Percentiles rank a stretch among this genome's conserved stretches.
Conservation (phyloP, 2,888 invertebrate genomes). For the Rhagonycha lutea region DNA sequence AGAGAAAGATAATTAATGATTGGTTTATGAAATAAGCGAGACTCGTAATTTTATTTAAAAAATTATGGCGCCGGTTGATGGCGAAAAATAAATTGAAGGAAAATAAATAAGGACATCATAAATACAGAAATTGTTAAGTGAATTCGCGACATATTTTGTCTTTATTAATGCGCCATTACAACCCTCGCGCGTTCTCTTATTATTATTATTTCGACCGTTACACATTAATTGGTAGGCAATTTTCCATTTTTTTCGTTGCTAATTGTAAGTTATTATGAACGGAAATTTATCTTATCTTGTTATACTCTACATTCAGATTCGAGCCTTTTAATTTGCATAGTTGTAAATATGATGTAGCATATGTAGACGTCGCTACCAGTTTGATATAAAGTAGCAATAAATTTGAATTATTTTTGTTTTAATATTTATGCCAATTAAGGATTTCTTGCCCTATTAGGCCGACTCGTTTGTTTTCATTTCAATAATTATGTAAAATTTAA, state of each 20-base stretch:
- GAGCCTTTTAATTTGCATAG: slow-evolving; percentile 43
- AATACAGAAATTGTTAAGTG: slow-evolving; percentile 34
- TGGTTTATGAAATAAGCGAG: slow-evolving; percentile 1
- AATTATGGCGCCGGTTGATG: neutral
- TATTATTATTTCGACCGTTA: slow-evolving; percentile 25
- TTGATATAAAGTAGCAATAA: slow-evolving; percentile 45
- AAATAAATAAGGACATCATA: slow-evolving; percentile 14
- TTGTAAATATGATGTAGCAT: slow-evolving; percentile 45
- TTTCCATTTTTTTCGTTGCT: slow-evolving; percentile 32
- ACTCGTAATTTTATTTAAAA: neutral
- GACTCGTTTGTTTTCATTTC: slow-evolving; percentile 41
- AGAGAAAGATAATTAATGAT: slow-evolving; percentile 8
- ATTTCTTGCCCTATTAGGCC: slow-evolving; percentile 43
- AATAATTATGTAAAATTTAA: neutral
- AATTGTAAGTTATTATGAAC: slow-evolving; percentile 41
- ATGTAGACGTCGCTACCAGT: slow-evolving; percentile 45
- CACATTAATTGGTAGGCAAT: slow-evolving; percentile 35
- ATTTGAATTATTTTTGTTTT: slow-evolving; percentile 48
- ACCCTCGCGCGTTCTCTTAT: slow-evolving; percentile 26
- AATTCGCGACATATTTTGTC: slow-evolving; percentile 30
- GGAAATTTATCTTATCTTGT: slow-evolving; percentile 37
- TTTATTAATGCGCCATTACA: slow-evolving; percentile 29
- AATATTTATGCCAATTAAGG: slow-evolving; percentile 47
- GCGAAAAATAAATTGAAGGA: neutral
- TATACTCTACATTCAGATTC: slow-evolving; percentile 26